Evolutionary conservation across 2,888 invertebrate genomes (phyloP).

Genomic region (Tenodera sinensis): DNA sequence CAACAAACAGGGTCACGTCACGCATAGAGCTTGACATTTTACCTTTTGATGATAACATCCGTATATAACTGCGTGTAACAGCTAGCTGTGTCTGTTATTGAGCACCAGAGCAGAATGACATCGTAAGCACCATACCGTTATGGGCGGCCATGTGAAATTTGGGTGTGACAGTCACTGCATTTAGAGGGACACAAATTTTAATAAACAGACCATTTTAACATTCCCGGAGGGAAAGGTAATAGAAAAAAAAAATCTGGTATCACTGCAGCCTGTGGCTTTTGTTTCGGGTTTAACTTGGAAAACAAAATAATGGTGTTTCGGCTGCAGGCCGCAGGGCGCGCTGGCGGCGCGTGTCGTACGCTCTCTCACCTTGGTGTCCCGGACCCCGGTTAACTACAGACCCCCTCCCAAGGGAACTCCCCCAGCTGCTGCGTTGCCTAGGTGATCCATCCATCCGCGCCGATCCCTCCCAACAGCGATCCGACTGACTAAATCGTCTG

Average conservation of each 20-base stretch:
- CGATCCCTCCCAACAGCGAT: not conserved
- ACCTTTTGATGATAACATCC: too few relatives aligned
- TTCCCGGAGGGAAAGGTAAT: not conserved
- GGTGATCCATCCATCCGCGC: slow-evolving; percentile 13
- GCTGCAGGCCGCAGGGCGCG: not conserved
- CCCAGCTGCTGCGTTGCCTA: slow-evolving; percentile 12
- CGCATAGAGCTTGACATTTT: too few relatives aligned
- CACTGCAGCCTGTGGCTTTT: not conserved
- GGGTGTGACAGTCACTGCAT: too few relatives aligned
- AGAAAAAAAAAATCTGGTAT: not conserved
- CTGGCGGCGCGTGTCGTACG: not conserved
- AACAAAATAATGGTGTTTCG: not conserved
- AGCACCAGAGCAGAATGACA: too few relatives aligned
- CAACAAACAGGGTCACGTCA: too few relatives aligned
- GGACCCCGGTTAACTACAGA: not conserved
- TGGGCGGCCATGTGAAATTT: too few relatives aligned
- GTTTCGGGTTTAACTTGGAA: not conserved
- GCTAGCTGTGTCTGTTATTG: too few relatives aligned
- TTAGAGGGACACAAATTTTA: not conserved
- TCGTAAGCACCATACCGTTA: too few relatives aligned
- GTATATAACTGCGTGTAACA: too few relatives aligned
- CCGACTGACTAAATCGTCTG: slow-evolving; percentile 4
- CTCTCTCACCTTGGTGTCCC: not conserved
- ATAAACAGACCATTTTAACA: not conserved
- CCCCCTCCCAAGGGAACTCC: slow-evolving; percentile 4